Evolutionary conservation across 2,888 invertebrate genomes (phyloP), one percentile per base, ranked within the genome.

Genomic region (Hydropsyche betteni): DNA sequence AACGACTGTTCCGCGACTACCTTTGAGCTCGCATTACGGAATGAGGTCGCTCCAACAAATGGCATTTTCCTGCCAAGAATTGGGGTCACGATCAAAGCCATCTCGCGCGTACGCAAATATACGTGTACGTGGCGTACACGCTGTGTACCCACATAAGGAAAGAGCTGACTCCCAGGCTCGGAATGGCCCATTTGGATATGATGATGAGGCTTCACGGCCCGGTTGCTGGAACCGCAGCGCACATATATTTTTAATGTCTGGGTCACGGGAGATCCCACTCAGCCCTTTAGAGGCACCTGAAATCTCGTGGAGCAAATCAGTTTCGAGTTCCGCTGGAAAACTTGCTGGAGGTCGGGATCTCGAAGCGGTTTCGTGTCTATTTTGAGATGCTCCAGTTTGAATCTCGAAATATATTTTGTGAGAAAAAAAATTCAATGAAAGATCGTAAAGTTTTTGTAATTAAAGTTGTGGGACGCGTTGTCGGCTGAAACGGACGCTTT

Each of bases 1-100:
- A 36, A 64, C 36, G 64, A 44, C 8, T 33, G 58, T 61, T 72
- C 51, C 61, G 72, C 72, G 72, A 36, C 64, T 33, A 64, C 72
- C 61, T 58, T 72, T 24, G 61, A 33, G 55, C 61, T 16, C 64
- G 58, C 64, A 58, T 72, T 52, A 52, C 36, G 58, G 69, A 74
- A 74, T 53, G 68, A 69, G 64, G 55, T 64, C 64, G 55, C 69
- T 53, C 69, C 58, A 36, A 51, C 69, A 69, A 69, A 69, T 74
- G 74, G 74, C 52, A 38, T 74, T 69, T 69, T 74, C 64, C 69
- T 61, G 68, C 69, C 74, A 64, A 53, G 68, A 74, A 69, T 69
- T 44, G 69, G 58, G 74, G 74, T 74, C 74, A 74, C 69, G 74
- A 74, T 74, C 69, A 74, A 68, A 68, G 34, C 64, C 58, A 68